Evolutionary conservation across 2,888 invertebrate species (phyloP).

Genomic region (Aplocera efformata): DNA sequence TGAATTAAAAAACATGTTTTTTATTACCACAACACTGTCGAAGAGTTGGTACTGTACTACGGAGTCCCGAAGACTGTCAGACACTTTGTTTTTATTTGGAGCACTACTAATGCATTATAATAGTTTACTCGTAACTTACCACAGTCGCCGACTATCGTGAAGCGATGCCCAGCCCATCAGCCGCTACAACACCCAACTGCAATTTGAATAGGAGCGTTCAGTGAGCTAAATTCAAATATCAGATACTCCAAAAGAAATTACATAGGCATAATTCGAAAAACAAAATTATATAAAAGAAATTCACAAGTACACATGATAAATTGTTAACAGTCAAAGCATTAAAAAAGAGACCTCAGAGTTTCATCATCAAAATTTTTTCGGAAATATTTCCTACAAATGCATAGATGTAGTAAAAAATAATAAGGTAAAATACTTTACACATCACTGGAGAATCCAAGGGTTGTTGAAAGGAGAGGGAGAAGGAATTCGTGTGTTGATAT

Average conservation of each 20-base stretch:
- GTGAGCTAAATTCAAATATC: no score
- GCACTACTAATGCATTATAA: slow-evolving; percentile 65
- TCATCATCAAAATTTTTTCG: no score
- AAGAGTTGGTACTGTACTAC: neutral
- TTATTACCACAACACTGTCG: slow-evolving; percentile 37
- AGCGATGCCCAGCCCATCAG: slow-evolving; percentile 24
- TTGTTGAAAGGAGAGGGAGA: slow-evolving; percentile 29
- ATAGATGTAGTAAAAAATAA: no score
- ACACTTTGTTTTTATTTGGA: slow-evolving; percentile 19
- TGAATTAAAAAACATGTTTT: slow-evolving; percentile 19
- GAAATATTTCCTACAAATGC: no score
- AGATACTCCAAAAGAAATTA: no score
- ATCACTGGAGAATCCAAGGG: slow-evolving; percentile 53
- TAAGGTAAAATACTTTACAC: slow-evolving; percentile 69
- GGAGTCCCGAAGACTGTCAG: slow-evolving; percentile 10
- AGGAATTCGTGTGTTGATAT: slow-evolving; percentile 23
- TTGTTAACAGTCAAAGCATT: no score
- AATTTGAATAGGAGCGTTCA: slow-evolving; percentile 37
- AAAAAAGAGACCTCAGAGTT: no score
- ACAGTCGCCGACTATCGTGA: slow-evolving; percentile 33
- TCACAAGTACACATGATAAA: no score
- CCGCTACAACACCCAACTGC: slow-evolving; percentile 52
- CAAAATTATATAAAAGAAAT: no score
- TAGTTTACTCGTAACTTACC: slow-evolving; percentile 70
- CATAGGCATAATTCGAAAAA: no score